Conservation (phyloP, 2,888 invertebrate genomes). For the Scelioninae gen. 1 region DNA sequence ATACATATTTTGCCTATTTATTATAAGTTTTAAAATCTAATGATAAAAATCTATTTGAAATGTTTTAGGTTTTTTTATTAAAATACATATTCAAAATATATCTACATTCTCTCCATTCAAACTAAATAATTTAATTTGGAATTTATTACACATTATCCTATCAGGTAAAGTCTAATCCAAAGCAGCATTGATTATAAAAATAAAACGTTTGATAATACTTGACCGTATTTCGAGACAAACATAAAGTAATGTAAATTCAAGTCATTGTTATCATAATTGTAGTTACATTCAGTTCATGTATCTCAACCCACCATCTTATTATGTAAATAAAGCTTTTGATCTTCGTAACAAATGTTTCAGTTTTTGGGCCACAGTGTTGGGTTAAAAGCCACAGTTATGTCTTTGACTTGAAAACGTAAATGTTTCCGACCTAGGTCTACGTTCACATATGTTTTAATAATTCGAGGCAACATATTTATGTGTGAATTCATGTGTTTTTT, state of each 20-base stretch:
- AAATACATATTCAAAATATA: too few species aligned
- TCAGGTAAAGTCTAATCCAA: too few species aligned
- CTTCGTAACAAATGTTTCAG: neutral
- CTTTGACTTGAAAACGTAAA: slow-evolving; percentile 1
- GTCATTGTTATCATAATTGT: slow-evolving; percentile 1
- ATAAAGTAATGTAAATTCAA: neutral
- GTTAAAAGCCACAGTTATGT: neutral
- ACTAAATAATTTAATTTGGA: too few species aligned
- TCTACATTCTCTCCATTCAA: too few species aligned
- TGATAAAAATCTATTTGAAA: too few species aligned
- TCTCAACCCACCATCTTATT: neutral
- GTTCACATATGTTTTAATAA: slow-evolving; percentile 8
- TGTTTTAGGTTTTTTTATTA: too few species aligned
- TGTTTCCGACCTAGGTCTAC: neutral
- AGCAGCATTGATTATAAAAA: too few species aligned
- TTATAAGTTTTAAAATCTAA: too few species aligned
- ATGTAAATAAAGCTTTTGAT: neutral
- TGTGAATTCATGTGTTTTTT: slow-evolving; percentile 58
- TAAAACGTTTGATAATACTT: too few species aligned
- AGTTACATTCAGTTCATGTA: neutral
- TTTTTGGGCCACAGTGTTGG: neutral
- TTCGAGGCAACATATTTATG: slow-evolving; percentile 36
- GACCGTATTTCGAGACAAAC: too few species aligned
- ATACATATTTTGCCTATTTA: too few species aligned
- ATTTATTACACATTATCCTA: too few species aligned